phyloP scores from a whole-genome alignment of 2,797 vertebrate genomes.

The Hippoglossus hippoglossus region DNA sequence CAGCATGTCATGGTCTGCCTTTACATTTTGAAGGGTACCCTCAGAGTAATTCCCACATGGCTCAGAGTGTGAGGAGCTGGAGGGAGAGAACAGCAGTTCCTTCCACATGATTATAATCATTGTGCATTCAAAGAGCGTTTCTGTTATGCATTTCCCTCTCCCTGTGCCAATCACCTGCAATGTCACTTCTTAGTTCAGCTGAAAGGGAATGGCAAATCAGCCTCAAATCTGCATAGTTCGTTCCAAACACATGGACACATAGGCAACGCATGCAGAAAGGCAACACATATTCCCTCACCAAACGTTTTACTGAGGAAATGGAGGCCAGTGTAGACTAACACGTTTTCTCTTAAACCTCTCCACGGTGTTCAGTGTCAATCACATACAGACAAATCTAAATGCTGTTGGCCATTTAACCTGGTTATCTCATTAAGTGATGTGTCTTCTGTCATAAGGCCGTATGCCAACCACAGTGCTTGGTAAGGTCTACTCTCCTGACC shows the following conservation, averaged over 20 bases:
- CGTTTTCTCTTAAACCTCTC: background rate
- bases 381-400: background rate
- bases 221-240: background rate
- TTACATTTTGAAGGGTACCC: constrained; percentile 28
- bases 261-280: background rate
- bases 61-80: constrained; percentile 13
- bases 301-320: background rate
- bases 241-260: background rate
- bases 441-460: constrained; percentile 82
- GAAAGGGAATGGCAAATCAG: background rate
- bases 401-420: background rate
- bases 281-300: background rate
- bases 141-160: background rate
- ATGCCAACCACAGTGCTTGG: constrained; percentile 89
- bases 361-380: background rate
- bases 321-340: background rate
- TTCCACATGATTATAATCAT: constrained; percentile 29
- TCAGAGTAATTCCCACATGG: constrained; percentile 25
- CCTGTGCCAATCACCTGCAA: background rate
- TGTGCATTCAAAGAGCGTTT: constrained; percentile 29
- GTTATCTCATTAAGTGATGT: constrained; percentile 4
- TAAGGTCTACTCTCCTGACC: constrained; percentile 90
- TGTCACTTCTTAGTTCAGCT: constrained; percentile 7
- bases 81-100: constrained; percentile 14
- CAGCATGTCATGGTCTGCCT: constrained; percentile 28